phyloP scores from a whole-genome alignment of 2,113 vertebrate genomes.

The Dinomys branickii region DNA sequence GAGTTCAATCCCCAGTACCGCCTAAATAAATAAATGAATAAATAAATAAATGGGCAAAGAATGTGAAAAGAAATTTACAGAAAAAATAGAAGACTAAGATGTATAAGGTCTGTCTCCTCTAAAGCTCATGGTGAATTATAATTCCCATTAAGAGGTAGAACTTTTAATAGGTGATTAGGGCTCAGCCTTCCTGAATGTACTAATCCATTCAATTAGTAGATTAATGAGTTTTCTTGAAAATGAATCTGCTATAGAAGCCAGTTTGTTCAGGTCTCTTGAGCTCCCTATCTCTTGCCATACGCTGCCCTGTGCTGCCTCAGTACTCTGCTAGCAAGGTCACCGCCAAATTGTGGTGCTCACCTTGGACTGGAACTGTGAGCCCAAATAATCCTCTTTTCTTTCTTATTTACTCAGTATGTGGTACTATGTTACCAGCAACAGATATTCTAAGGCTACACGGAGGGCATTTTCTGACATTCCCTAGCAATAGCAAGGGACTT shows the following conservation, averaged over 20 bases:
- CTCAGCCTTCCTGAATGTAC: neutral
- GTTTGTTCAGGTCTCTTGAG: neutral
- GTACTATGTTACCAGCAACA: neutral
- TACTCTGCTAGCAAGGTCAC: neutral
- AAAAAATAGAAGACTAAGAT: no score
- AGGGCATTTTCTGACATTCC: slow-evolving; percentile 32
- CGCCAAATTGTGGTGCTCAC: neutral
- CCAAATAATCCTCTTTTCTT: neutral
- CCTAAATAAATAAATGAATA: no score
- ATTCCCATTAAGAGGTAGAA: neutral
- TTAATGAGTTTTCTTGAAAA: neutral
- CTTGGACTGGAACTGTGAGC: neutral
- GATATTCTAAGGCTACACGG: neutral
- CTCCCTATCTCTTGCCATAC: neutral
- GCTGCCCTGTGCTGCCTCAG: neutral
- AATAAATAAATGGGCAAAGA: no score
- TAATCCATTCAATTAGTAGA: neutral
- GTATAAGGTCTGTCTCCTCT: neutral
- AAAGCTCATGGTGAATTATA: neutral
- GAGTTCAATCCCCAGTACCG: no score
- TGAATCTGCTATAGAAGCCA: neutral
- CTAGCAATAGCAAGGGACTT: neutral
- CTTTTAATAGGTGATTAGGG: neutral
- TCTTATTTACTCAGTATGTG: neutral
- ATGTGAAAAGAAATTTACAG: no score